Conservation (phyloP, 2,888 invertebrate species). For the Thereva unica region DNA sequence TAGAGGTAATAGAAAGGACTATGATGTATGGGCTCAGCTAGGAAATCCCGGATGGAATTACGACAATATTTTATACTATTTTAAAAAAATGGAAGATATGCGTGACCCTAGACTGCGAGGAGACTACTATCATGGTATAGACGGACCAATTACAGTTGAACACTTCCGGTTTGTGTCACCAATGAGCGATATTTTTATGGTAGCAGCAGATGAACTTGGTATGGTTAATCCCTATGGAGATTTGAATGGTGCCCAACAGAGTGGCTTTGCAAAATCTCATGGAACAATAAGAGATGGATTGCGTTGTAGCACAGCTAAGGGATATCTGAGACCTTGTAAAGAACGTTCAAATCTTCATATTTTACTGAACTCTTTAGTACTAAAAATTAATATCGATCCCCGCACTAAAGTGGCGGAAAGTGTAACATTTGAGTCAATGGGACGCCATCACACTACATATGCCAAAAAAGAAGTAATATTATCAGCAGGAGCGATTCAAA, state of each 20-base stretch:
- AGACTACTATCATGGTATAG: constrained; percentile 69
- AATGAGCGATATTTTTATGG: constrained; percentile 69
- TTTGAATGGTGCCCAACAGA: constrained; percentile 77
- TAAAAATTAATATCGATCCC: constrained; percentile 68
- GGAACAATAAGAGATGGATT: constrained; percentile 78
- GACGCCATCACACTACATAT: constrained; percentile 59
- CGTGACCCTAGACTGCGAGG: constrained; percentile 65
- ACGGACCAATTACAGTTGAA: constrained; percentile 76
- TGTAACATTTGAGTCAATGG: constrained; percentile 64
- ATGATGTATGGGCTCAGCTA: constrained; percentile 78
- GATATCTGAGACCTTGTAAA: constrained; percentile 70
- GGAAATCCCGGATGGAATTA: constrained; percentile 82
- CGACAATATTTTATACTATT: constrained; percentile 73
- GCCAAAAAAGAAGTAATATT: constrained; percentile 80
- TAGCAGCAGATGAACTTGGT: constrained; percentile 71
- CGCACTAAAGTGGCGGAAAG: constrained; percentile 67
- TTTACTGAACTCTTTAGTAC: constrained; percentile 69
- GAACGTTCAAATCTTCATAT: constrained; percentile 75
- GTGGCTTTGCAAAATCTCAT: constrained; percentile 76
- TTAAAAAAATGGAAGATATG: constrained; percentile 80
- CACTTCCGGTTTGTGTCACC: constrained; percentile 72
- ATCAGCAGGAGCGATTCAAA: constrained; percentile 81
- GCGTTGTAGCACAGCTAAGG: constrained; percentile 83
- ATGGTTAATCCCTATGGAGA: constrained; percentile 66
- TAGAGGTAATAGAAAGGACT: constrained; percentile 81